These are phyloP conservation scores for Galerucella calmariensis DNA, from an alignment of 2,888 invertebrate species.

Conservation along the genomic window DNA sequence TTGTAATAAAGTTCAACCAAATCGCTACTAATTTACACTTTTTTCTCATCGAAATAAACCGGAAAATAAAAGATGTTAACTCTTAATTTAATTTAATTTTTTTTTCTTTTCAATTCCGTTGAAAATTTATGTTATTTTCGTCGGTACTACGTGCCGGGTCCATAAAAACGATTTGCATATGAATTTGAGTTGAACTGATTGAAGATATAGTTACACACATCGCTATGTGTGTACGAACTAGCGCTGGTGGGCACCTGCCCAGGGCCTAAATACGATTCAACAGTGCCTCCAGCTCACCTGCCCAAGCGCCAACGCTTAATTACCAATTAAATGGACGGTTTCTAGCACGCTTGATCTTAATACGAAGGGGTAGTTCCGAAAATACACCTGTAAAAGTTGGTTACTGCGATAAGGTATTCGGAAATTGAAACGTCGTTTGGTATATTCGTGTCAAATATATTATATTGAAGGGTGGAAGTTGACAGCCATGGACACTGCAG, in stretches of 20 bases:
- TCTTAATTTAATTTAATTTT: not conserved
- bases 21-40: not conserved
- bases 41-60: not conserved
- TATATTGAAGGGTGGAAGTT: too few species aligned
- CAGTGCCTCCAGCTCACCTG: constrained; percentile 47
- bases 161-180: constrained; percentile 29
- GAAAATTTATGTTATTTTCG: constrained; percentile 2
- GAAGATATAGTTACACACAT: constrained; percentile 38
- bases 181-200: constrained; percentile 37
- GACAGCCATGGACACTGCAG: too few species aligned
- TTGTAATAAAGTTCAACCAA: not conserved
- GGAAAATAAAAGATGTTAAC: not conserved
- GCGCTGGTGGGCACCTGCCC: constrained; percentile 46
- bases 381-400: constrained; percentile 44
- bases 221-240: constrained; percentile 8
- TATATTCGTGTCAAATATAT: constrained; percentile 1
- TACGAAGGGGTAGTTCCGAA: constrained; percentile 45
- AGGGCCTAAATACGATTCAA: constrained; percentile 40
- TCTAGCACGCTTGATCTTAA: constrained; percentile 46
- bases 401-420: constrained; percentile 35
- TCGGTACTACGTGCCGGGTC: not conserved
- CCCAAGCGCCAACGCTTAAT: constrained; percentile 49
- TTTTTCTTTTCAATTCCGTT: not conserved
- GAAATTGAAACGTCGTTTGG: constrained; percentile 13
- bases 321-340: constrained; percentile 49